Base-by-base conservation (phyloP, 2,888 invertebrate genomes). In the Fabriciana adippe region DNA sequence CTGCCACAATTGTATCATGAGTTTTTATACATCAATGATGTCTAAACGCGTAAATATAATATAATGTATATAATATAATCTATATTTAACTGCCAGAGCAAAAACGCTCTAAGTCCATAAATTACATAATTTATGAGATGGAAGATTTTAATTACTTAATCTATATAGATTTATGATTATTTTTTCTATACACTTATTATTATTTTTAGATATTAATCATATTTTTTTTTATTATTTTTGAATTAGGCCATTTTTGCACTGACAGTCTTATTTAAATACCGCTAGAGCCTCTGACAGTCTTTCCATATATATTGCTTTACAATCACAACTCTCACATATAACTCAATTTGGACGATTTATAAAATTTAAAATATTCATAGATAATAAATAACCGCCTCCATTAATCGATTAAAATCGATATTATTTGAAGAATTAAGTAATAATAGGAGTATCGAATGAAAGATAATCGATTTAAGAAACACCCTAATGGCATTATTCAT, bases 251-350 rank as follows among this genome's bases (percentile, higher is more conserved):
- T 61, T 51, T 61, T 15, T 18, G 51, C 51, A 61, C 5, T 18
- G 31, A 54, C 26, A 14, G 6, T 14, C 51, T 11, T 15, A 51
- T 51, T 61, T 35, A 35, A 61, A 53, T 67, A 80, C 74, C 77
- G 79, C 78, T 87, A 86, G 84, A 88, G 84, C 87, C 85, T 86
- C 87, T 75, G 79, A 79, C 88, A 90, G 89, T 90, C 90, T 90
- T 90, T 81, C 79, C 78, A 78, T 84, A 83, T 18, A 73, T 82
- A 86, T 86, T 86, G 81, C 83, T 85, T 84, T 75, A 80, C 81
- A 81, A 83, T 87, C 86, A 88, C 86, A 87, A 89, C 88, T 79
- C 85, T 48, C 51, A 64, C 65, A 55, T 35, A 59, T 55, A 51
- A 67, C 60, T 50, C 31, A 59, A 50, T 62, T 65, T 67, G 60